phyloP scores from a whole-genome alignment of 2,797 vertebrate species.

The Pangasius larnaudii region DNA sequence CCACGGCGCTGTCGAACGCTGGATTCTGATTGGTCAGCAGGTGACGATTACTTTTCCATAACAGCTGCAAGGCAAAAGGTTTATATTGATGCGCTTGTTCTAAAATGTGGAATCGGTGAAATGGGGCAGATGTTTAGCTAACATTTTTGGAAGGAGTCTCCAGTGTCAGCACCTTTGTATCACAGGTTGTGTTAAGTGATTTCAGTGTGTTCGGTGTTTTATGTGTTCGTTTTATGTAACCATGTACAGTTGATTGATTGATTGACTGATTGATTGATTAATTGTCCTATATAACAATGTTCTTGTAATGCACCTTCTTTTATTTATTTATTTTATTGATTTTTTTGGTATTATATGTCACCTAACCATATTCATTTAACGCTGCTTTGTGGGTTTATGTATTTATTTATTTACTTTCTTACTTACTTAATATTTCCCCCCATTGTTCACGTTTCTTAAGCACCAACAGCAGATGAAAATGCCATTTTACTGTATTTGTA shows the following conservation, averaged over 20 bases:
- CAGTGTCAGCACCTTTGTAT: background rate
- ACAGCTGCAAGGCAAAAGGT: background rate
- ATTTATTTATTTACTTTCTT: background rate
- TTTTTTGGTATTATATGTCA: background rate
- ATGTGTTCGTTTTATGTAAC: no score
- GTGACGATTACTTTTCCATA: background rate
- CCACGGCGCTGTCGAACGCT: background rate
- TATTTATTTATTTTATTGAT: background rate
- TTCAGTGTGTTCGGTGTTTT: background rate
- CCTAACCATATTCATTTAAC: background rate
- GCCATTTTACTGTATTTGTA: background rate
- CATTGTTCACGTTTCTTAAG: background rate
- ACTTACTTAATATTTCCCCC: background rate
- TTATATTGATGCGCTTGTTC: background rate
- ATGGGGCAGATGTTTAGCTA: background rate
- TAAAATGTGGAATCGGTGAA: background rate
- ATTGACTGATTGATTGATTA: background rate
- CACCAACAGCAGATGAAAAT: background rate
- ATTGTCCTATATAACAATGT: background rate
- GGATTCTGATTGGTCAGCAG: background rate
- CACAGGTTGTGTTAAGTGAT: background rate
- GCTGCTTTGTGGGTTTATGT: background rate
- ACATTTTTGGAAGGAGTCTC: background rate
- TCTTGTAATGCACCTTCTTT: background rate
- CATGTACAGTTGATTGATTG: background rate